Conservation (phyloP, 2,113 vertebrate species). For the Syngnathus floridae region DNA sequence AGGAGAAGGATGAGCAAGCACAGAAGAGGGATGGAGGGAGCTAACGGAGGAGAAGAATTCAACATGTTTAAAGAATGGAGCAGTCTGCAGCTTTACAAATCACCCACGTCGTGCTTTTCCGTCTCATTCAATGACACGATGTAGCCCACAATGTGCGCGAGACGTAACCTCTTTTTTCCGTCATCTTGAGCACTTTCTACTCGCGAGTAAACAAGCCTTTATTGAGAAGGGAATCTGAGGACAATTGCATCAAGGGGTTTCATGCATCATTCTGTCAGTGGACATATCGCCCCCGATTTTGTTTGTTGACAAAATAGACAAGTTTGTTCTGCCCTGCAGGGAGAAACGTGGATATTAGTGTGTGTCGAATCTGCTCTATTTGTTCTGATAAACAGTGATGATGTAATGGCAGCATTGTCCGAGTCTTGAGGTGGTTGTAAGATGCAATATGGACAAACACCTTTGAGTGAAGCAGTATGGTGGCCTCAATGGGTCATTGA, state of each 20-base stretch:
- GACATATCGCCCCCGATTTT: constrained; percentile 40
- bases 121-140: constrained; percentile 7
- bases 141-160: constrained; percentile 1
- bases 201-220: constrained; percentile 36
- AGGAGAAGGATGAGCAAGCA: neutral
- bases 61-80: constrained; percentile 4
- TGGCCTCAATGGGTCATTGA: neutral
- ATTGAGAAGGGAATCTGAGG: constrained; percentile 40
- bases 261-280: constrained; percentile 48
- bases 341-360: constrained; percentile 25
- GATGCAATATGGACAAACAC: constrained; percentile 39
- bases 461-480: neutral
- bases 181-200: constrained; percentile 28
- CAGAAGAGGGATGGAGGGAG: constrained; percentile 1
- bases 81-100: constrained; percentile 17
- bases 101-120: neutral
- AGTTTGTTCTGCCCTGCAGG: constrained; percentile 26
- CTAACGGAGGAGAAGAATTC: constrained; percentile 12
- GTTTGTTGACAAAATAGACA: constrained; percentile 24
- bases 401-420: constrained; percentile 43
- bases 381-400: constrained; percentile 29
- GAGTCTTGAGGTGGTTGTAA: constrained; percentile 30
- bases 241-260: constrained; percentile 27
- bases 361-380: constrained; percentile 7
- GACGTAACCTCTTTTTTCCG: constrained; percentile 25